These are phyloP conservation scores for Metopia argyrocephala DNA, from an alignment of 2,888 invertebrate genomes.

Conservation along the genomic window DNA sequence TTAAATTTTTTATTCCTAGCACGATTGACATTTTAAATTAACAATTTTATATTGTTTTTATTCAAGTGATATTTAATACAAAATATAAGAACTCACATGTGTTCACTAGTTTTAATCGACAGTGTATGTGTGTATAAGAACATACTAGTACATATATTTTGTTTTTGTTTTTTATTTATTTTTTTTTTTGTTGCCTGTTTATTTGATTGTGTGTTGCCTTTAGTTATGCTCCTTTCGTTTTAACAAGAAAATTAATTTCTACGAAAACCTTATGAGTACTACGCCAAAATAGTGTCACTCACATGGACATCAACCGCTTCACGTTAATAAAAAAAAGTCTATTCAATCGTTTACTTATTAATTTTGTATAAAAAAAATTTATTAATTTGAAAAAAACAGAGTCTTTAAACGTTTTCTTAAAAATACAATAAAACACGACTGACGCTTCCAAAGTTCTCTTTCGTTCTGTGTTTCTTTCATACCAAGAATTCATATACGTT, in stretches of 20 bases:
- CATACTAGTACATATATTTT: not conserved
- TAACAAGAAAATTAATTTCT: constrained; percentile 70
- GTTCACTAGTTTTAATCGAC: not conserved
- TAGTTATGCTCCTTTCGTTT: constrained; percentile 69
- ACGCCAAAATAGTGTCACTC: constrained; percentile 65
- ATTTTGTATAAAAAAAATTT: no score
- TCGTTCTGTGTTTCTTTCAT: no score
- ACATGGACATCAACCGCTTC: constrained; percentile 53
- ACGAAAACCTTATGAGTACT: constrained; percentile 76
- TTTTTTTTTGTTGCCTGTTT: constrained; percentile 4
- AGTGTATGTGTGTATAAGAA: not conserved
- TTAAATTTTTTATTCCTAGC: no score
- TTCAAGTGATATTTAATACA: not conserved
- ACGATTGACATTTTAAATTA: no score
- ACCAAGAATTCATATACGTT: no score
- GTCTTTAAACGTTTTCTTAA: no score
- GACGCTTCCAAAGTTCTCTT: no score
- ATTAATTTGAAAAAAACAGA: no score
- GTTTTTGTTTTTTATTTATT: constrained; percentile 3
- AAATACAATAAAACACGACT: no score
- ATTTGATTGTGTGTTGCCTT: constrained; percentile 17
- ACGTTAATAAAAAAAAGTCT: no score
- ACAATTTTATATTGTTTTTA: no score
- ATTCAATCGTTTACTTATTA: no score
- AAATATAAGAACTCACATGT: not conserved